phyloP scores from a whole-genome alignment of 2,797 vertebrate genomes.

The Gambelia wislizenii region DNA sequence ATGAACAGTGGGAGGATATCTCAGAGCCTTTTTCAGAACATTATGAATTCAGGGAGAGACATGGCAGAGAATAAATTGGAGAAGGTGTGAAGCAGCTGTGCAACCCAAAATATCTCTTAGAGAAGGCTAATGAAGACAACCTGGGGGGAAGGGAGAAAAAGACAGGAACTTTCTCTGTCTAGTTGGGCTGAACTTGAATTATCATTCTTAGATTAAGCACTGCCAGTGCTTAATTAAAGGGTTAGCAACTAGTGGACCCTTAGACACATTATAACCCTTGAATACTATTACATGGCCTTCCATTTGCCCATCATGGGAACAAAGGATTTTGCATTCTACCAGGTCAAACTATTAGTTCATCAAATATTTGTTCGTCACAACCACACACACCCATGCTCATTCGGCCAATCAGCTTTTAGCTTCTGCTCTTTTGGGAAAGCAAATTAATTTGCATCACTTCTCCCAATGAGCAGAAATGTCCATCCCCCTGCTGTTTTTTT shows the following conservation, averaged over 20 bases:
- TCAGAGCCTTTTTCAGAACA: slow-evolving; percentile 1
- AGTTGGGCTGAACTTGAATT: not conserved
- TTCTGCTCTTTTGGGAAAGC: too few species aligned
- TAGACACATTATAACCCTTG: not conserved
- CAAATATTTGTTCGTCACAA: too few species aligned
- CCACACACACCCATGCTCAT: too few species aligned
- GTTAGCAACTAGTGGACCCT: not conserved
- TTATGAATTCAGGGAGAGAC: slow-evolving; percentile 8
- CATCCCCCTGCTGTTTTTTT: too few species aligned
- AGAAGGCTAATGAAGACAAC: not conserved
- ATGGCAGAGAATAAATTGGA: slow-evolving; percentile 11
- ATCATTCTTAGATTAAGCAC: not conserved
- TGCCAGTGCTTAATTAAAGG: not conserved
- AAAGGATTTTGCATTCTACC: not conserved
- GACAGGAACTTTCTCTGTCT: not conserved
- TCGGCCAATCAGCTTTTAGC: too few species aligned
- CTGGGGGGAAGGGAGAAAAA: not conserved
- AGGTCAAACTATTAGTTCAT: not conserved
- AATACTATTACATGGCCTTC: not conserved
- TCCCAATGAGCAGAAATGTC: too few species aligned
- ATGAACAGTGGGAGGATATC: not conserved
- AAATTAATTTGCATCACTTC: too few species aligned
- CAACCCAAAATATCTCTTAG: not conserved
- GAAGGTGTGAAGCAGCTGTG: not conserved
- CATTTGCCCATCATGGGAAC: not conserved